Evolutionary conservation across 1,140 invertebrate genomes (phyloP).

Genomic region (Drosophila obscura): DNA sequence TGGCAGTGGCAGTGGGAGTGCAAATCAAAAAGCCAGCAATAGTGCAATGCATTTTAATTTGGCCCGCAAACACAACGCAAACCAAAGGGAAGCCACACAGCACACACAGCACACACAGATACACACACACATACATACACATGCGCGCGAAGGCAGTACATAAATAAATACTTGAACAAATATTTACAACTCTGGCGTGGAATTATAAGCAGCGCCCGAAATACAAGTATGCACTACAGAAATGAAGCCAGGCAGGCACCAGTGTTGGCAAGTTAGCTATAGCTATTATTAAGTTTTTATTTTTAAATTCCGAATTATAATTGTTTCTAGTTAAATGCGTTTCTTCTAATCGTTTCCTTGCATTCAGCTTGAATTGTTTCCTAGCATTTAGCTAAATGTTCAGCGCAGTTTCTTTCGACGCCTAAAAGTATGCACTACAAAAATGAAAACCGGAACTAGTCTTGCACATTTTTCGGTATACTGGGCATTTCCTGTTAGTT

Average conservation of each 20-base stretch:
- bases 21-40: conserved; percentile 73
- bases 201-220: conserved; percentile 77
- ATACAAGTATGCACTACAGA: conserved; percentile 63
- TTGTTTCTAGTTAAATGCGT: too few relatives aligned
- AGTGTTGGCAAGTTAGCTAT: too few relatives aligned
- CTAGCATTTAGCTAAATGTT: too few relatives aligned
- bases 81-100: conserved; percentile 26
- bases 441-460: too few relatives aligned
- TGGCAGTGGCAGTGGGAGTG: conserved; percentile 33
- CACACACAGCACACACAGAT: conserved; percentile 15
- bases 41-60: conserved; percentile 79
- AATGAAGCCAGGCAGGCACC: conserved; percentile 51
- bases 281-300: too few relatives aligned
- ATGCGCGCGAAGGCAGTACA: conserved; percentile 56
- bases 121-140: conserved; percentile 21
- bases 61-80: conserved; percentile 49
- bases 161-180: conserved; percentile 82
- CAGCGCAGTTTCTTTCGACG: too few relatives aligned
- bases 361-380: too few relatives aligned
- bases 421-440: too few relatives aligned
- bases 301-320: too few relatives aligned
- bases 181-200: conserved; percentile 75
- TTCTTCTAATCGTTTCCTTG: too few relatives aligned
- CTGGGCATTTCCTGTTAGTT: too few relatives aligned
- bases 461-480: too few relatives aligned